Evolutionary conservation across 2,113 vertebrate genomes (phyloP).

Genomic region (Actenoides lindsayi): DNA sequence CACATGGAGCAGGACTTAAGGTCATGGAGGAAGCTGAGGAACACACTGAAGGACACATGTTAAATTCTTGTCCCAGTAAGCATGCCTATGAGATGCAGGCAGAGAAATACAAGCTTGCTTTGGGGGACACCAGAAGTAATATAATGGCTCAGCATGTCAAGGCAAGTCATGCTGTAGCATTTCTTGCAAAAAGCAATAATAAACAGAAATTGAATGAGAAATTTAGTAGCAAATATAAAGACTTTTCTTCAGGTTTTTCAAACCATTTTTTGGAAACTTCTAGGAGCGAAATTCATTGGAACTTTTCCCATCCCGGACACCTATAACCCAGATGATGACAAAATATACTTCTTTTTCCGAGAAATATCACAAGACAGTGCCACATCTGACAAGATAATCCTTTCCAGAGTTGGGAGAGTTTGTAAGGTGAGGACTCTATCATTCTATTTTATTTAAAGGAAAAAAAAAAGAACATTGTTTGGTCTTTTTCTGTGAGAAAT

Average conservation of each 20-base stretch:
- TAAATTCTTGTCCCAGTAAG: not conserved
- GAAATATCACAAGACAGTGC: slow-evolving; percentile 91
- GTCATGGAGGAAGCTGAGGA: not conserved
- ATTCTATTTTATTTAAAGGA: not conserved
- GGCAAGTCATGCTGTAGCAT: not conserved
- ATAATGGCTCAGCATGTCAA: not conserved
- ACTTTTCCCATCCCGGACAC: slow-evolving; percentile 93
- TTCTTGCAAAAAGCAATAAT: not conserved
- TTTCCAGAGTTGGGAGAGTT: slow-evolving; percentile 94
- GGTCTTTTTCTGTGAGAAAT: not conserved
- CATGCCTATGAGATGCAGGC: not conserved
- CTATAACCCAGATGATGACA: slow-evolving; percentile 96
- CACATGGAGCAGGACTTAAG: not conserved
- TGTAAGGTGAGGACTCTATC: slow-evolving; percentile 85
- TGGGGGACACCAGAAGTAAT: not conserved
- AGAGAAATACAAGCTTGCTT: not conserved
- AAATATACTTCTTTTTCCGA: slow-evolving; percentile 99
- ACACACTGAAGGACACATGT: not conserved
- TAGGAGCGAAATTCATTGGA: slow-evolving; percentile 94
- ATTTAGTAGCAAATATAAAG: not conserved
- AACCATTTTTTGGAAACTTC: not conserved
- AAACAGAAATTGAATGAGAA: not conserved
- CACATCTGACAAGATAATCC: slow-evolving; percentile 87
- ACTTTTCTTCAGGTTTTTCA: not conserved
- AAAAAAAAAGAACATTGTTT: not conserved